Base-by-base conservation (phyloP, 1,140 invertebrate species). In the Pinna nobilis region DNA sequence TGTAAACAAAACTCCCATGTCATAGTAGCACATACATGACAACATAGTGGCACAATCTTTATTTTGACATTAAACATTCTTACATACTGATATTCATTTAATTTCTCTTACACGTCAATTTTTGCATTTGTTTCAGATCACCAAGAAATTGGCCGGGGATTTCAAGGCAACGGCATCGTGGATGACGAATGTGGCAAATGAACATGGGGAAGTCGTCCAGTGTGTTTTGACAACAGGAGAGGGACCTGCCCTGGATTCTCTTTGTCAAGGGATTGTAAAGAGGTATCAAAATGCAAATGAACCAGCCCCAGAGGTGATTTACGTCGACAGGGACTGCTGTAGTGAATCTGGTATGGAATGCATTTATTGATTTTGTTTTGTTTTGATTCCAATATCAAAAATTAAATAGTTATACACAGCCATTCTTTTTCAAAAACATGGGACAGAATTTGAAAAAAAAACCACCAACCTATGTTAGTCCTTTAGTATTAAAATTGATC, bases 111-210 rank as follows among this genome's bases (percentile, higher is more conserved):
- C n/a, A n/a, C n/a, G n/a, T n/a, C n/a, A 44, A 44, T 9, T 44
- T 44, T 44, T 9, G 18, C 7, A 9, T 44, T 44, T 44, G 39
- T 53, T 53, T 13, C 23, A 53, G 50, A 25, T 53, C 13, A 53
- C 50, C 20, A 53, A 53, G 20, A 53, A 53, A 25, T 53, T 53
- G 23, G 50, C 50, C 23, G 50, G 50, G 7, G 50, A 53, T 23
- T 7, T 53, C 7, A 7, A 7, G 23, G 50, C 11, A 53, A 18
- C 50, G 23, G 50, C 50, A 11, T 53, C 50, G 9, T 53, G 50
- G 50, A 53, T 53, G 50, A 53, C 50, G 23, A 53, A 53, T 25
- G 23, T 53, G 7, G 50, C 50, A 11, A 53, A 53, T 53, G 50
- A 53, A 53, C 50, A 53, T 53, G 50, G 50, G 11, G 11, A 53